Evolutionary conservation across 1,140 invertebrate species (phyloP).

Genomic region (Metopolophium dirhodum): DNA sequence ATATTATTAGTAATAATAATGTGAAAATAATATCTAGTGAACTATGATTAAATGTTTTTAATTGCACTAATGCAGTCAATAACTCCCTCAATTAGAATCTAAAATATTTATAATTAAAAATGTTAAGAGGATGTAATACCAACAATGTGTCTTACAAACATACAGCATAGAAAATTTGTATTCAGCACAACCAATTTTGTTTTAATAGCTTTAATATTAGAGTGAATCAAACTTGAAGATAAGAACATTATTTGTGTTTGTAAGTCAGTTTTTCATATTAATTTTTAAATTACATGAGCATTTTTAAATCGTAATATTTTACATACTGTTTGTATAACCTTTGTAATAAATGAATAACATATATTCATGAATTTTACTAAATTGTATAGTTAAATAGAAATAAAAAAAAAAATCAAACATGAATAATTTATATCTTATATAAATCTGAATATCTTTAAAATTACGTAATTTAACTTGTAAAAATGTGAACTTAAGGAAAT

Average conservation of each 20-base stretch:
- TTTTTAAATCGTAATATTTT: no score
- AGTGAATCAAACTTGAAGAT: neutral
- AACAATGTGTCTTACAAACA: neutral
- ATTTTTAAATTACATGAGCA: no score
- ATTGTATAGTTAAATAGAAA: no score
- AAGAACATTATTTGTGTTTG: neutral
- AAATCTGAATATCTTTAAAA: neutral
- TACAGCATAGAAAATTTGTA: neutral
- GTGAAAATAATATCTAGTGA: neutral
- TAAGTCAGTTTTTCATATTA: neutral
- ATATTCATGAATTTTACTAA: no score
- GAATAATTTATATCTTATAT: no score
- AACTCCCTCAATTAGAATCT: neutral
- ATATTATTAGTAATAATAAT: neutral
- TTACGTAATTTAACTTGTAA: neutral
- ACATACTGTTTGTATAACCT: no score
- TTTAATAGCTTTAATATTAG: neutral
- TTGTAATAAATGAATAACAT: no score
- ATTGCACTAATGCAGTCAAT: neutral
- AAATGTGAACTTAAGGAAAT: neutral
- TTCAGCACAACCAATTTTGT: neutral
- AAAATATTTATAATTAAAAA: neutral
- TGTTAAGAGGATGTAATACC: neutral
- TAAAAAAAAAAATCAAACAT: no score
- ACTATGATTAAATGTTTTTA: neutral